Conservation (phyloP, 2,113 vertebrate genomes). For the Pseudorectes ferrugineus region DNA sequence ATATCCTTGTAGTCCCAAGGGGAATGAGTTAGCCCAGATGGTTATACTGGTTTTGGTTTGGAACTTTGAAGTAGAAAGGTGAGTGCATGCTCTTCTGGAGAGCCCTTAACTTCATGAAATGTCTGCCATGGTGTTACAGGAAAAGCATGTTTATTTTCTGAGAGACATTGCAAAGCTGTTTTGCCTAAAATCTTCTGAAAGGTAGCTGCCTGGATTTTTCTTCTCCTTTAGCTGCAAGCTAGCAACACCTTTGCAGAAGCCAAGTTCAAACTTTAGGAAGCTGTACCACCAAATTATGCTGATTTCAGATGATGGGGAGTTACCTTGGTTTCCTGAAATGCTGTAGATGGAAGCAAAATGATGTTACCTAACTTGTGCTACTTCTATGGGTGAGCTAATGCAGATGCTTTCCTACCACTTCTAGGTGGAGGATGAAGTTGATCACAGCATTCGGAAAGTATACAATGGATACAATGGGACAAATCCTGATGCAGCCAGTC, state of each 20-base stretch:
- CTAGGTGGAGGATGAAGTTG: slow-evolving; percentile 92
- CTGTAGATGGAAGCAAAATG: background rate
- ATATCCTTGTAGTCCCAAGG: background rate
- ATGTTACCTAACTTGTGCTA: background rate
- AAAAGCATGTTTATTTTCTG: background rate
- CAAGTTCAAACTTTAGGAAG: background rate
- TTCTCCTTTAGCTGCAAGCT: background rate
- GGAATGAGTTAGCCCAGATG: background rate
- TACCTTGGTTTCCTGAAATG: background rate
- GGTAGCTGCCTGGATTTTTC: background rate
- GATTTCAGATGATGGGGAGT: background rate
- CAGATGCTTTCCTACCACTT: background rate
- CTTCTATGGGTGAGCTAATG: background rate
- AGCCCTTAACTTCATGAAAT: background rate
- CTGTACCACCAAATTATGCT: background rate
- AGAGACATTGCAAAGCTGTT: background rate
- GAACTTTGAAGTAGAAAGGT: background rate
- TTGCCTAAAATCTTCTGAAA: background rate
- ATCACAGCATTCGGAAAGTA: slow-evolving; percentile 91
- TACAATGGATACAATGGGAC: slow-evolving; percentile 94
- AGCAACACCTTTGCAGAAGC: background rate
- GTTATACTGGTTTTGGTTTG: background rate
- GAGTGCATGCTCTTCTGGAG: background rate
- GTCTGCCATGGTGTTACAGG: background rate
- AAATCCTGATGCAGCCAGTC: slow-evolving; percentile 90